phyloP scores from a whole-genome alignment of 2,888 invertebrate genomes.

The Subacronicta megacephala region DNA sequence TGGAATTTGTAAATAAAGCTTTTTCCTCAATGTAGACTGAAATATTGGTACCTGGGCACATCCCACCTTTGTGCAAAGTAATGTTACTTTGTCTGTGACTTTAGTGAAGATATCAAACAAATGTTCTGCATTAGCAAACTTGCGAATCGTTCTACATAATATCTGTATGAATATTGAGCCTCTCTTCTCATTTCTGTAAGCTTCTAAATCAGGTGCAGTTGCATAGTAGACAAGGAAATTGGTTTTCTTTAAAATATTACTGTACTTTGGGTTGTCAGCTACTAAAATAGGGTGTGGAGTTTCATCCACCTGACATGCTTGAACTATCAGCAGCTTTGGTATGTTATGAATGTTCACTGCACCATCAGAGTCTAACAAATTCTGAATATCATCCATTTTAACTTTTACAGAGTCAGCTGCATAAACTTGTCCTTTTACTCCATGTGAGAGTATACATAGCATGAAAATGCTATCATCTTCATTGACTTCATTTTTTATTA shows the following conservation, averaged over 20 bases:
- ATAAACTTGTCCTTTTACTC: conserved; percentile 79
- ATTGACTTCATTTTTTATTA: conserved; percentile 66
- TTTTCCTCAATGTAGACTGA: conserved; percentile 76
- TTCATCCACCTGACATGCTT: conserved; percentile 82
- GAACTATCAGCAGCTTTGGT: conserved; percentile 81
- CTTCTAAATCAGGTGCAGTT: conserved; percentile 81
- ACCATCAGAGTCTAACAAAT: conserved; percentile 75
- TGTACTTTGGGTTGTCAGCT: conserved; percentile 69
- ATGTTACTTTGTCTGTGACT: conserved; percentile 72
- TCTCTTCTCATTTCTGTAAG: conserved; percentile 72
- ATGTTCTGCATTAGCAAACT: conserved; percentile 69
- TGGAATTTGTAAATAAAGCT: conserved; percentile 73
- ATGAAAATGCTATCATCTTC: conserved; percentile 80
- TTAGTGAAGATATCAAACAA: conserved; percentile 78
- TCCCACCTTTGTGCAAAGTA: conserved; percentile 63
- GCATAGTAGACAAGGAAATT: conserved; percentile 83
- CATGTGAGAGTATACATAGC: conserved; percentile 84
- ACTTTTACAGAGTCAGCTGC: conserved; percentile 82
- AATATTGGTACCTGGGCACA: conserved; percentile 77
- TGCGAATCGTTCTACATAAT: conserved; percentile 70
- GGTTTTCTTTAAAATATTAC: conserved; percentile 69
- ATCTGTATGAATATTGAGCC: conserved; percentile 83
- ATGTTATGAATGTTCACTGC: conserved; percentile 69
- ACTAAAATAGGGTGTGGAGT: conserved; percentile 60
- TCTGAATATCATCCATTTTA: conserved; percentile 79